A percentile compares a stretch with the other conserved stretches of the same genome.
These are phyloP conservation scores for Henicopernis longicauda DNA, from an alignment of 2,113 vertebrate genomes.

Conservation along the genomic window DNA sequence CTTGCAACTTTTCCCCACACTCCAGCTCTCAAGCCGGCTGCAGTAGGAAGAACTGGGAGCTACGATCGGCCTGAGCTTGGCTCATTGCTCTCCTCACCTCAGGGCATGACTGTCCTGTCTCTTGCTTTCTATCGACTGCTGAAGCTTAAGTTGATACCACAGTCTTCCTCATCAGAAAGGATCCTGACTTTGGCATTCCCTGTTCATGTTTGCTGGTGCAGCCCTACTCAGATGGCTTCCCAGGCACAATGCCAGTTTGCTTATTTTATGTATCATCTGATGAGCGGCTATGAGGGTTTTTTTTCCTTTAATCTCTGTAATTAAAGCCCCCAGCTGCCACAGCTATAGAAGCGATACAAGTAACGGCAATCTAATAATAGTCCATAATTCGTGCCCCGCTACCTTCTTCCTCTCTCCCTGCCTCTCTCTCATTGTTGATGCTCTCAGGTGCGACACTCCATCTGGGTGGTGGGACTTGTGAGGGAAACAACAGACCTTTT, in stretches of 20 bases:
- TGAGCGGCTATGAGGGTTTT: background rate
- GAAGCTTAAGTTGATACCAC: background rate
- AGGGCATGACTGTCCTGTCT: fast-evolving
- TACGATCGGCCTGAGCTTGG: background rate
- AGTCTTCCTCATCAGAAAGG: background rate
- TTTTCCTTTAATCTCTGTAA: background rate
- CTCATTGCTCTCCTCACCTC: background rate
- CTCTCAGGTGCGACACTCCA: conserved; percentile 3
- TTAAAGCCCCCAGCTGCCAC: background rate
- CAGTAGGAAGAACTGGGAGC: background rate
- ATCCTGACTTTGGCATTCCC: background rate
- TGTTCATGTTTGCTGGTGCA: background rate
- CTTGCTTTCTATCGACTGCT: background rate
- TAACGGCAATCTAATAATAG: background rate
- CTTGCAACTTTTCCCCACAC: background rate
- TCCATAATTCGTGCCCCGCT: background rate
- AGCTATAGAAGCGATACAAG: background rate
- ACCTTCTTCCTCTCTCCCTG: background rate
- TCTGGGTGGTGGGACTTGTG: background rate
- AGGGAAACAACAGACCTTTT: background rate
- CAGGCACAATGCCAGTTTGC: background rate
- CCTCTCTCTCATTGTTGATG: background rate
- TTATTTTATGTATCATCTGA: background rate
- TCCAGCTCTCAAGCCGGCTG: background rate
- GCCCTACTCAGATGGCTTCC: background rate